Evolutionary conservation across 1,140 invertebrate genomes (phyloP).

Genomic region (Bombus sylvicola): DNA sequence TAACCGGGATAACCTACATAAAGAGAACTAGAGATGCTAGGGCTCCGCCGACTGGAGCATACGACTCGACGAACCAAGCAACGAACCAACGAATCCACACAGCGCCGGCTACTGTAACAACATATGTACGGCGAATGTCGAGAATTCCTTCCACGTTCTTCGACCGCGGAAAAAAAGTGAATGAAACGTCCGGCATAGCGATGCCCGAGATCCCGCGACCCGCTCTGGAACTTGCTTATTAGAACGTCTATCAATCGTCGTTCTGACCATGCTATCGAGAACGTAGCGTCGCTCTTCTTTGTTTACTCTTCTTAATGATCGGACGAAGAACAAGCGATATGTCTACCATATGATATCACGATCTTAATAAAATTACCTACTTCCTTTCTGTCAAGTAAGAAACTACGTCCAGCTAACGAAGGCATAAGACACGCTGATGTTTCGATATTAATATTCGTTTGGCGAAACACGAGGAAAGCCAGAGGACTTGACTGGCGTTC

Average conservation of each 20-base stretch:
- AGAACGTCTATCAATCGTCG: constrained; percentile 10
- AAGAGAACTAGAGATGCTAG: constrained; percentile 7
- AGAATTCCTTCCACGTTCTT: constrained; percentile 51
- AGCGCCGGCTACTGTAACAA: constrained; percentile 22
- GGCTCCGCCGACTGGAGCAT: background rate
- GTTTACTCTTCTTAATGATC: background rate
- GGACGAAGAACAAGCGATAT: no score
- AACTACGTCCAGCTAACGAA: background rate
- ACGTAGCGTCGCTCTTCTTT: background rate
- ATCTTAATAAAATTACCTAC: background rate
- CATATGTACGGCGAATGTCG: constrained; percentile 42
- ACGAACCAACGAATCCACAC: constrained; percentile 34
- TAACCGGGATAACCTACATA: constrained; percentile 66
- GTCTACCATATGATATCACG: background rate
- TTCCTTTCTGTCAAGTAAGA: background rate
- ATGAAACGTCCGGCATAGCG: constrained; percentile 50
- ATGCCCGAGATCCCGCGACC: background rate
- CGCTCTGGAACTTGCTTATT: background rate
- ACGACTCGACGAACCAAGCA: background rate
- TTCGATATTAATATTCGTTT: background rate
- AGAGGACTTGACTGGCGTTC: background rate
- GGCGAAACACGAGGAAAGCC: background rate
- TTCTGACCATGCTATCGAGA: background rate
- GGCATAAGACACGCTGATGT: background rate
- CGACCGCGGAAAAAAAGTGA: constrained; percentile 22